Evolutionary conservation across 2,888 invertebrate genomes (phyloP).

Genomic region (Caenorhabditis virilis): DNA sequence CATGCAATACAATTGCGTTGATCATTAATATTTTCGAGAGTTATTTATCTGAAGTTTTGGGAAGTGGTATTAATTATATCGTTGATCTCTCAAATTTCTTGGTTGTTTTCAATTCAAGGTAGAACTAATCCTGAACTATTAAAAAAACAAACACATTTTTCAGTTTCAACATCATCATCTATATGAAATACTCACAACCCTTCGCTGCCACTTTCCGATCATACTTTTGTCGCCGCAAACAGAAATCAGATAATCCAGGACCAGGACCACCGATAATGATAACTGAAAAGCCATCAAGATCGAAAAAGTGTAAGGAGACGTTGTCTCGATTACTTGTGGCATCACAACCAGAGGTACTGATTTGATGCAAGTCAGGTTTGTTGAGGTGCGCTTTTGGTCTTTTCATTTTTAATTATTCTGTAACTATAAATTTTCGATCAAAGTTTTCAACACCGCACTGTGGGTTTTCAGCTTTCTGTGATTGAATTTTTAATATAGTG

Average conservation of each 20-base stretch:
- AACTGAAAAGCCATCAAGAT: conserved; percentile 33
- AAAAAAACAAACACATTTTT: conserved; percentile 5
- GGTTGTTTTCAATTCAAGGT: conserved; percentile 67
- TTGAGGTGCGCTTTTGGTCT: neutral
- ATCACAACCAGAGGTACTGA: conserved; percentile 52
- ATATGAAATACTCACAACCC: conserved; percentile 62
- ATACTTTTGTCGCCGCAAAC: conserved; percentile 50
- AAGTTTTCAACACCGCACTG: neutral
- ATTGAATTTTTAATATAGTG: no score
- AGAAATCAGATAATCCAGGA: conserved; percentile 25
- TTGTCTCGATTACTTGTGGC: conserved; percentile 43
- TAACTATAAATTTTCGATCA: neutral
- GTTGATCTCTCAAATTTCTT: conserved; percentile 67
- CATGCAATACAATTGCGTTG: conserved; percentile 66
- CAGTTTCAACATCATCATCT: conserved; percentile 67
- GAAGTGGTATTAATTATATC: conserved; percentile 63
- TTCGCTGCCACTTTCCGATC: conserved; percentile 58
- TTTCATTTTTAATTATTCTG: neutral
- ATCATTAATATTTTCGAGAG: conserved; percentile 66
- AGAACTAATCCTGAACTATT: neutral
- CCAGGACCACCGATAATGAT: conserved; percentile 43
- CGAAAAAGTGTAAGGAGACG: conserved; percentile 47
- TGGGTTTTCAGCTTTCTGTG: no score
- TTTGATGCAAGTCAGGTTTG: conserved; percentile 10
- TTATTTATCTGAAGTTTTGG: conserved; percentile 47